Evolutionary conservation across 2,888 invertebrate genomes (phyloP).

Genomic region (Elmis aenea): DNA sequence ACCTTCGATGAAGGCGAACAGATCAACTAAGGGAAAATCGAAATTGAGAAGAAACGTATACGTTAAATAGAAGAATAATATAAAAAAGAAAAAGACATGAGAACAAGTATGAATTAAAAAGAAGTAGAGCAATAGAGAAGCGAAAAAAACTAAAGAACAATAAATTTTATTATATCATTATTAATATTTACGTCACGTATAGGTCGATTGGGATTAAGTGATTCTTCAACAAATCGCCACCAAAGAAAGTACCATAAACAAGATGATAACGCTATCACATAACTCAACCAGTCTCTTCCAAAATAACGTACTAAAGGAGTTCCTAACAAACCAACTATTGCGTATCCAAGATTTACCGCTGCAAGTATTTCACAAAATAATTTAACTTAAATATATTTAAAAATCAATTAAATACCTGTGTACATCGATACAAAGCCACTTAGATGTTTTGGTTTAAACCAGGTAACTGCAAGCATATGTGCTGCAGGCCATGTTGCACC

Average conservation of each 20-base stretch:
- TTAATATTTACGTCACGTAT: slow-evolving; percentile 41
- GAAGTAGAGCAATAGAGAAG: too few relatives aligned
- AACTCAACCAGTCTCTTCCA: slow-evolving; percentile 53
- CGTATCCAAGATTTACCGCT: slow-evolving; percentile 56
- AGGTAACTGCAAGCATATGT: slow-evolving; percentile 55
- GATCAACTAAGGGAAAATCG: too few relatives aligned
- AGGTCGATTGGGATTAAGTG: slow-evolving; percentile 46
- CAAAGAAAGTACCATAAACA: slow-evolving; percentile 54
- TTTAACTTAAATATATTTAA: background rate
- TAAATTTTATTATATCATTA: background rate
- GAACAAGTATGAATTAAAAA: too few relatives aligned
- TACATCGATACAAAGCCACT: slow-evolving; percentile 55
- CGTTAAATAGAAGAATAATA: too few relatives aligned
- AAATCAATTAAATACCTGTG: slow-evolving; percentile 49
- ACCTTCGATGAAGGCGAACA: too few relatives aligned
- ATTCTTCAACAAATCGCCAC: slow-evolving; percentile 54
- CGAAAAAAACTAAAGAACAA: too few relatives aligned
- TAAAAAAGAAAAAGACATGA: too few relatives aligned
- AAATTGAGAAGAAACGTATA: too few relatives aligned
- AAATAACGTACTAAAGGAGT: slow-evolving; percentile 50
- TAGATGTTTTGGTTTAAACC: slow-evolving; percentile 54
- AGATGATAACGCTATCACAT: slow-evolving; percentile 47
- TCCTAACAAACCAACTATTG: slow-evolving; percentile 52
- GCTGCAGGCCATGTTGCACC: slow-evolving; percentile 57
- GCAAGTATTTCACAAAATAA: too few relatives aligned